Conservation (phyloP, 2,888 invertebrate species). For the Drosophila kanekoi region DNA sequence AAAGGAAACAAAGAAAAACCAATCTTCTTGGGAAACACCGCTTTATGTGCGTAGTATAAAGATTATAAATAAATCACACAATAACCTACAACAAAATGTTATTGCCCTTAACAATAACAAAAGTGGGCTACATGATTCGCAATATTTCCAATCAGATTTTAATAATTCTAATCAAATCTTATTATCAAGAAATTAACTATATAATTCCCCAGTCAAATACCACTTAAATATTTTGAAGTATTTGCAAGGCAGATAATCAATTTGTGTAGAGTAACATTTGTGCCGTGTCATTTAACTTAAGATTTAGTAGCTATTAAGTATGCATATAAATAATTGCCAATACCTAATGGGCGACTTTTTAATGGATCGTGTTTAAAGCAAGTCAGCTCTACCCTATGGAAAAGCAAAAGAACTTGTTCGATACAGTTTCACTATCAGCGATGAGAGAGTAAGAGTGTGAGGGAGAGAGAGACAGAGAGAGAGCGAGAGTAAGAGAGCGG, state of each 20-base stretch:
- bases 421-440: slow-evolving; percentile 55
- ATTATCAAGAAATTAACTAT: slow-evolving; percentile 40
- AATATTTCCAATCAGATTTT: slow-evolving; percentile 46
- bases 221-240: slow-evolving; percentile 41
- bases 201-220: slow-evolving; percentile 21
- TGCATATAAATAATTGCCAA: slow-evolving; percentile 8
- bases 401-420: slow-evolving; percentile 39
- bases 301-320: slow-evolving; percentile 5
- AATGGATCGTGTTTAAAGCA: slow-evolving; percentile 40
- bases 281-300: slow-evolving; percentile 23
- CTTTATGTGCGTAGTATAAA: neutral
- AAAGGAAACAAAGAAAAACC: neutral
- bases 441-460: slow-evolving; percentile 4
- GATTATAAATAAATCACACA: neutral
- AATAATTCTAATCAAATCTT: slow-evolving; percentile 43
- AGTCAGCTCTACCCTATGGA: slow-evolving; percentile 52
- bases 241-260: slow-evolving; percentile 1
- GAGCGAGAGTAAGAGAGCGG: slow-evolving; percentile 9
- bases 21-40: neutral
- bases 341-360: slow-evolving; percentile 36
- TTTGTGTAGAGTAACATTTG: slow-evolving; percentile 10
- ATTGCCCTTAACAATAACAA: neutral
- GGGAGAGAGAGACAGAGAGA: slow-evolving; percentile 12
- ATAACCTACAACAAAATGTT: neutral
- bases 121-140: slow-evolving; percentile 40